These are phyloP conservation scores for Lutraria rhynchaena DNA, from an alignment of 1,140 invertebrate species.

Conservation along the genomic window DNA sequence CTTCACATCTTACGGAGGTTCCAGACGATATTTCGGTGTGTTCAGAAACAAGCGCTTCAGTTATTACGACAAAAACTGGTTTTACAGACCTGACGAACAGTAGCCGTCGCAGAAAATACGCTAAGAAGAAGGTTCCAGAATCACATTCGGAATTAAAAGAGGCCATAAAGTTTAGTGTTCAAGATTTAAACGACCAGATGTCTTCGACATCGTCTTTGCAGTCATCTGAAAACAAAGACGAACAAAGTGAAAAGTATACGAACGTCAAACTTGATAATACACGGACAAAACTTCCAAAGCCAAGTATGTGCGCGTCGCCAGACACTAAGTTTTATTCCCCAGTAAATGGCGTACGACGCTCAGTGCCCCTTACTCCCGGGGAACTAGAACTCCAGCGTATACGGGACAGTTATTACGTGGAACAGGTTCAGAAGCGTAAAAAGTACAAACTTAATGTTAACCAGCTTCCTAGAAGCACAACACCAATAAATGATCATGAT, in stretches of 20 bases:
- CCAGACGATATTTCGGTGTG: conserved; percentile 31
- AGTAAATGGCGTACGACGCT: conserved; percentile 50
- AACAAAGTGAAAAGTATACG: conserved; percentile 15
- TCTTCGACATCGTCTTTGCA: conserved; percentile 41
- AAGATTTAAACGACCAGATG: conserved; percentile 55
- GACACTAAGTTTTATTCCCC: conserved; percentile 16
- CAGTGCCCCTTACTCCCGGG: conserved; percentile 61
- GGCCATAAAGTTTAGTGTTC: conserved; percentile 55
- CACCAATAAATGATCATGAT: conserved; percentile 74
- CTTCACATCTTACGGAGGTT: conserved; percentile 11
- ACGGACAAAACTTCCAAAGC: conserved; percentile 59
- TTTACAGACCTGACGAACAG: neutral
- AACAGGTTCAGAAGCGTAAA: conserved; percentile 62
- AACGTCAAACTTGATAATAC: conserved; percentile 40
- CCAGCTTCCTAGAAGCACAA: conserved; percentile 72
- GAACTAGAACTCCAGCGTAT: conserved; percentile 67
- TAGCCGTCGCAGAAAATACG: conserved; percentile 17
- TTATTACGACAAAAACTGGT: conserved; percentile 17
- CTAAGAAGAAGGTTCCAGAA: conserved; percentile 49
- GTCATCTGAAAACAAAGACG: conserved; percentile 45
- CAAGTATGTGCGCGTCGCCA: conserved; percentile 46
- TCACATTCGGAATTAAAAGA: conserved; percentile 55
- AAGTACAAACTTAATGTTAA: conserved; percentile 74
- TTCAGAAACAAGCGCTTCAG: conserved; percentile 30
- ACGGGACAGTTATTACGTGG: conserved; percentile 57